Conservation (phyloP, 2,888 invertebrate genomes). For the Cataglyphis cursor region DNA sequence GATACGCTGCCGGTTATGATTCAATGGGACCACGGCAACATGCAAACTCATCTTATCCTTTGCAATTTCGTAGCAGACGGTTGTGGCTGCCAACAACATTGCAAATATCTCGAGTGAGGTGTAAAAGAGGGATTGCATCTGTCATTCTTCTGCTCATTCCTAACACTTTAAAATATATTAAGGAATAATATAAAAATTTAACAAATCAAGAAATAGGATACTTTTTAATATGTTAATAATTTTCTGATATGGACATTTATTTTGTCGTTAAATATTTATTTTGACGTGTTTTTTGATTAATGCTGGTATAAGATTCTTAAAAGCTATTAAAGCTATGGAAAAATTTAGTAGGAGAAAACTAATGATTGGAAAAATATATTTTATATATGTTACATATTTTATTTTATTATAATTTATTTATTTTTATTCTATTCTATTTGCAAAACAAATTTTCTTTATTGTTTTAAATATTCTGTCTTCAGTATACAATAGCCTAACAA, state of each 20-base stretch:
- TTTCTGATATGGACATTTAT: neutral
- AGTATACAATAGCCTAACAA: neutral
- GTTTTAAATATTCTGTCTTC: neutral
- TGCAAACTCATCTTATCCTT: slow-evolving; percentile 37
- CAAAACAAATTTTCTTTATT: neutral
- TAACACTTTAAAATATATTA: neutral
- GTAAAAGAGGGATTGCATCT: neutral
- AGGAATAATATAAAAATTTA: neutral
- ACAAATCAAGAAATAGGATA: neutral
- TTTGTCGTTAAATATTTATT: neutral
- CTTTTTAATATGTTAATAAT: neutral
- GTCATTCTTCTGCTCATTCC: neutral
- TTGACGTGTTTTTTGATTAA: neutral
- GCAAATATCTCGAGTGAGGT: neutral
- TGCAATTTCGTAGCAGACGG: slow-evolving; percentile 15
- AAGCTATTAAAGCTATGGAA: neutral
- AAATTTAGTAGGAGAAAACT: neutral
- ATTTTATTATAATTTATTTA: neutral
- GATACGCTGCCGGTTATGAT: slow-evolving; percentile 23
- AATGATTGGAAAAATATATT: neutral
- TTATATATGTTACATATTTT: neutral
- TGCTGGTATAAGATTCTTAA: neutral
- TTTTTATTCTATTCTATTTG: neutral
- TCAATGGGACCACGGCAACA: slow-evolving; percentile 11
- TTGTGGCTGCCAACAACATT: neutral